These are phyloP conservation scores for Caenorhabditis sp. DNA, from an alignment of 2,888 invertebrate genomes.

Conservation along the genomic window DNA sequence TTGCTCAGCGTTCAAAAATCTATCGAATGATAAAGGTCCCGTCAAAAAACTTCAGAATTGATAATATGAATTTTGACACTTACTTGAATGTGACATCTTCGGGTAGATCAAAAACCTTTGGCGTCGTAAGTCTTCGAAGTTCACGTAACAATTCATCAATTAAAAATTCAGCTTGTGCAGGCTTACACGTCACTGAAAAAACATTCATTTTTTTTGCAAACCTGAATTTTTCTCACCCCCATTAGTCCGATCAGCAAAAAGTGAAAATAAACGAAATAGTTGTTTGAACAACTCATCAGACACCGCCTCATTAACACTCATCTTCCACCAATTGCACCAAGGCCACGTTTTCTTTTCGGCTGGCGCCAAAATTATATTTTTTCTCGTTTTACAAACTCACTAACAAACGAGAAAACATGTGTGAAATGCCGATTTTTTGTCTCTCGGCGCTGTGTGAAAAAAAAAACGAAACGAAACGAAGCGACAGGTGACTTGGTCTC, in stretches of 20 bases:
- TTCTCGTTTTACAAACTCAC: too few species aligned
- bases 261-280: slow-evolving; percentile 38
- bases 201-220: not conserved
- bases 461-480: too few species aligned
- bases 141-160: slow-evolving; percentile 48
- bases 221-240: slow-evolving; percentile 17
- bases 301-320: slow-evolving; percentile 8
- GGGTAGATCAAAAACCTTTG: slow-evolving; percentile 41
- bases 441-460: not conserved
- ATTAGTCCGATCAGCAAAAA: slow-evolving; percentile 34
- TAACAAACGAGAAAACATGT: not conserved
- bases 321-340: slow-evolving; percentile 3
- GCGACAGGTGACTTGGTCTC: not conserved
- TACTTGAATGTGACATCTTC: slow-evolving; percentile 47
- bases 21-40: too few species aligned
- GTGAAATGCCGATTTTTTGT: not conserved
- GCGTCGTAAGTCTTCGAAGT: slow-evolving; percentile 43
- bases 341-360: not conserved
- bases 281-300: slow-evolving; percentile 29
- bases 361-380: too few species aligned
- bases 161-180: slow-evolving; percentile 37
- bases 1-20: too few species aligned
- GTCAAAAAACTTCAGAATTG: too few species aligned
- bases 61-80: too few species aligned
- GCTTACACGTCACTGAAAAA: slow-evolving; percentile 10